Percentiles rank a stretch among this genome's conserved stretches.
Evolutionary conservation across 2,888 invertebrate genomes (phyloP).

Genomic region (Nudaria mundana): DNA sequence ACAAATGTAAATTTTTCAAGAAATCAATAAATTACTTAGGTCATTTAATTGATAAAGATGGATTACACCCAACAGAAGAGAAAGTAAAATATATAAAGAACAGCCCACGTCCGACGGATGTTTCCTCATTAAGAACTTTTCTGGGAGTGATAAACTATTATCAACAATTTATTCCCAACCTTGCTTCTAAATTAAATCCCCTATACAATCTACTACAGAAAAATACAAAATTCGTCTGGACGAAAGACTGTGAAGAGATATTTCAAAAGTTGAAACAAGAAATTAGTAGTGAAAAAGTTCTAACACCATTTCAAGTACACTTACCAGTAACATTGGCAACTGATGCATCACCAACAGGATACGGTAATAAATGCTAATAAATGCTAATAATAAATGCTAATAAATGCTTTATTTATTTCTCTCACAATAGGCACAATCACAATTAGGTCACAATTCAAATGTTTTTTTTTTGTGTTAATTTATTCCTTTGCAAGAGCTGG

Average conservation of each 20-base stretch:
- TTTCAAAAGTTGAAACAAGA: conserved; percentile 6
- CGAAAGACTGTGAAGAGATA: conserved; percentile 9
- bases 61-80: background rate
- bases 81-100: background rate
- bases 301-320: background rate
- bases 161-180: conserved; percentile 31
- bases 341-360: background rate
- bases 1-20: conserved; percentile 24
- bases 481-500: no score
- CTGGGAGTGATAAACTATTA: conserved; percentile 33
- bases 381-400: no score
- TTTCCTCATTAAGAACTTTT: conserved; percentile 13
- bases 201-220: conserved; percentile 18
- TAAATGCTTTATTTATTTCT: no score
- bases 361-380: no score
- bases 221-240: conserved; percentile 12
- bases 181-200: conserved; percentile 25
- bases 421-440: no score
- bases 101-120: conserved; percentile 8
- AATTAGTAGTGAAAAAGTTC: background rate
- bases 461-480: no score
- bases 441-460: no score
- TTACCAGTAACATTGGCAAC: background rate
- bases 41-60: background rate
- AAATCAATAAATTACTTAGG: no score